Base-by-base conservation (phyloP, 2,888 invertebrate genomes). In the Pachliopta kotzebuea region DNA sequence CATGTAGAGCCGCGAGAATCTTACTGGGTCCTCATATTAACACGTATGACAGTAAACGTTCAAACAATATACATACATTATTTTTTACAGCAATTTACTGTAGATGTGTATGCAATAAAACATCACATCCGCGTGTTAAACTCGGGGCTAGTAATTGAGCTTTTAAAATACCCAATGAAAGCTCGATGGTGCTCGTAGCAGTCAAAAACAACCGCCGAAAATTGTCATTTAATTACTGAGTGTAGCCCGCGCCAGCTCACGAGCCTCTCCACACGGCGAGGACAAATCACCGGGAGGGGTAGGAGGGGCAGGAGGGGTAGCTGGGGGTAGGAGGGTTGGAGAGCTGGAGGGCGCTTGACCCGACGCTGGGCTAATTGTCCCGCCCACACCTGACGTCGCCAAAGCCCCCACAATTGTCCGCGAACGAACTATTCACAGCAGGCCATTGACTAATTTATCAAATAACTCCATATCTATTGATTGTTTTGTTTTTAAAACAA, bases 231-330 rank as follows among this genome's bases (percentile, higher is more conserved):
- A 73, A 71, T 72, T 73, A 74, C 73, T 74, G 74, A 75, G 71
- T 70, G 69, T 71, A 73, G 71, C 70, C 69, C 66, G 49, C 14
- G 68, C 61, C 58, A 65, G 63, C 58, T 67, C 56, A 21, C 20
- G n/a, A 60, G 59, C 49, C 63, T 58, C 56, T 68, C 62, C 58
- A 69, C 66, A 53, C 53, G 37, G 56, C 53, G 50, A 76, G 76
- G 76, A 75, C 79, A 77, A 80, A 80, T 83, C 77, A 78, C 72
- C 75, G 76, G 77, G 67, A 75, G 74, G 31, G n/a, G 26, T 11
- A 9, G 31, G 31, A 31, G 37, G 37, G 14, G 2, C n/a, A n/a
- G n/a, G n/a, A n/a, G n/a, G n/a, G n/a, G n/a, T n/a, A n/a, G 37
- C 56, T 17, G 42, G 59, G 71, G 71, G 67, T 26, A 6, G n/a